phyloP scores from a whole-genome alignment of 2,888 invertebrate species.

The Malthinus seriepunctatus region DNA sequence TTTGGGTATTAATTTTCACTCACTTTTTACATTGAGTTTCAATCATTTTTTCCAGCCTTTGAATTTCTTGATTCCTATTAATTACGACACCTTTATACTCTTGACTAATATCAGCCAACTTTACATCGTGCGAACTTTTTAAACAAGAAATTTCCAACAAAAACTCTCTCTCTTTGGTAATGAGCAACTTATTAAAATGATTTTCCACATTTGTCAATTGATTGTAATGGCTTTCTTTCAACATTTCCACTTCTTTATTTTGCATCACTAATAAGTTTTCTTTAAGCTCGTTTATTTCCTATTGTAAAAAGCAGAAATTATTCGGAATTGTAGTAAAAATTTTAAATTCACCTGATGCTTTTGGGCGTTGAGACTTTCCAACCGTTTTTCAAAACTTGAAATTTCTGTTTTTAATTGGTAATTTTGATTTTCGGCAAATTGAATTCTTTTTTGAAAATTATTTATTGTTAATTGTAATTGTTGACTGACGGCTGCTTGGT shows the following conservation, averaged over 20 bases:
- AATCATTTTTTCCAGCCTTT: constrained; percentile 27
- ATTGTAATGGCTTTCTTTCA: constrained; percentile 28
- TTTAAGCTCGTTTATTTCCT: constrained; percentile 24
- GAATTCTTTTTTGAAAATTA: constrained; percentile 27
- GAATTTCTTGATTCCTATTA: constrained; percentile 29
- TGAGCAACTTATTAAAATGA: constrained; percentile 20
- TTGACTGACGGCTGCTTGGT: constrained; percentile 12
- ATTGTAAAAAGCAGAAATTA: constrained; percentile 4
- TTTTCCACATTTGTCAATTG: constrained; percentile 26
- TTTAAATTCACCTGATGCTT: constrained; percentile 18
- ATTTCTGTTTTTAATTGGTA: constrained; percentile 25
- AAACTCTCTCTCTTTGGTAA: constrained; percentile 20
- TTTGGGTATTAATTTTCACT: no score
- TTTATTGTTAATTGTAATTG: constrained; percentile 33
- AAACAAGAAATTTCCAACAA: constrained; percentile 19
- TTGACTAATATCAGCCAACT: constrained; percentile 1
- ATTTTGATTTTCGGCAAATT: constrained; percentile 24
- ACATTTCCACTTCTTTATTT: constrained; percentile 29
- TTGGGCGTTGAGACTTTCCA: constrained; percentile 20
- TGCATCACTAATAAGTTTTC: constrained; percentile 27
- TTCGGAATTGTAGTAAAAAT: neutral
- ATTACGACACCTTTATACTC: constrained; percentile 21
- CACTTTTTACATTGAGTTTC: constrained; percentile 32
- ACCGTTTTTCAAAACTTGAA: constrained; percentile 19
- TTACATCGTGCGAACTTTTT: constrained; percentile 21